Evolutionary conservation across 2,113 vertebrate genomes (phyloP).

Genomic region (Serinus canaria): DNA sequence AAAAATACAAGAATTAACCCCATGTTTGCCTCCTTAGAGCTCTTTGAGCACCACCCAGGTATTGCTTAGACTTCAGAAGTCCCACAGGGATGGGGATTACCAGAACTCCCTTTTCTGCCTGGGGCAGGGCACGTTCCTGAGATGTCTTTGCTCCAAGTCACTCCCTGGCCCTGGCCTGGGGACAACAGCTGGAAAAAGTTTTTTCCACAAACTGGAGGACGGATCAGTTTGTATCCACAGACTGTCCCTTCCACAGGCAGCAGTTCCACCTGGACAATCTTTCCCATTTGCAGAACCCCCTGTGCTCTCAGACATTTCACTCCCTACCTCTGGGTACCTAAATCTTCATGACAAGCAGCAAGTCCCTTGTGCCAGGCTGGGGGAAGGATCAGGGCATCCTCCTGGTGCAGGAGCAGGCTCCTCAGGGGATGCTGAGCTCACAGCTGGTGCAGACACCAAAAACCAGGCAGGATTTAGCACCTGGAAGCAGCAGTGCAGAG

Average conservation of each 20-base stretch:
- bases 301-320: not conserved
- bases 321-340: not conserved
- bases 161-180: not conserved
- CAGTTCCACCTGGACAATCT: not conserved
- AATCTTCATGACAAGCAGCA: not conserved
- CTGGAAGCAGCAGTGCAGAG: not conserved
- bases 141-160: not conserved
- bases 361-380: accelerated
- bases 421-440: not conserved
- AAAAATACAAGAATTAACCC: not conserved
- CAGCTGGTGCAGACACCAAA: not conserved
- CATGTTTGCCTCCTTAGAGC: not conserved
- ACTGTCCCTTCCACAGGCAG: not conserved
- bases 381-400: not conserved
- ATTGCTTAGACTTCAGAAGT: not conserved
- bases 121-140: not conserved
- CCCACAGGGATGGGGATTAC: not conserved
- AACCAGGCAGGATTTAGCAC: not conserved
- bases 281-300: not conserved
- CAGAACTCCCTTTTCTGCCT: not conserved
- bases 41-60: not conserved
- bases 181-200: not conserved
- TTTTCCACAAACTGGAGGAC: not conserved
- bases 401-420: not conserved
- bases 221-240: not conserved